Evolutionary conservation across 2,797 vertebrate species (phyloP), one percentile per base, ranked within the genome.

Genomic region (Sebastes minor): DNA sequence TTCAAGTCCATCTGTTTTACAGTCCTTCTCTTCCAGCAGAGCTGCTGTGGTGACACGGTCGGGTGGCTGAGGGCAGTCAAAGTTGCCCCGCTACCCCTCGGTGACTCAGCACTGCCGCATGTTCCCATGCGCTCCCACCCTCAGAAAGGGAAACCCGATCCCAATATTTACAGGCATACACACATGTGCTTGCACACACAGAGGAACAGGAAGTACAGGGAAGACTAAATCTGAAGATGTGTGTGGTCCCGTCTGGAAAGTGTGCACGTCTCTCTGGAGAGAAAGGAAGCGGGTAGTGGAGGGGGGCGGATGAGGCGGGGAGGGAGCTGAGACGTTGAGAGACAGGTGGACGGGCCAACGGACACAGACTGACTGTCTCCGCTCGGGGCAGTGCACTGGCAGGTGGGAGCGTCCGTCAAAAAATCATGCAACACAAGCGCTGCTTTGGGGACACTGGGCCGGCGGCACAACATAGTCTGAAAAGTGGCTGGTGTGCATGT

Each of bases 191-290:
- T 73, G 16, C 77, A 88, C 57, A 82, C 84, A 90, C 84, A 20
- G 70, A 82, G 74, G 73, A 89, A 88, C 85, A 91, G 91, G 90
- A 91, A 92, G 90, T 86, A 85, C 73, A 86, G 89, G 70, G 74
- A 92, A 89, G 84, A 83, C 88, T 84, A 93, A 84, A 91, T 90
- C 89, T 89, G 88, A 85, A 85, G 71, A 88, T 86, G 93, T 95
- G 95, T 95, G 95, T 95, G 95, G 95, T 95, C 94, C 20, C 60
- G 86, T 90, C 89, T 91, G 92, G 78, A 82, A 52, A 84, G 90
- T 23, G 69, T 62, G 80, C 78, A 71, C 30, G 80, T 71, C 86
- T 85, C 90, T 90, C 81, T 62, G 57, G 89, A 83, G 87, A 66
- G 70, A 32, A 73, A 75, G 53, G 71, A 76, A 76, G 70, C 7